Base-by-base conservation (phyloP, 2,888 invertebrate genomes). In the Molorchus minor region DNA sequence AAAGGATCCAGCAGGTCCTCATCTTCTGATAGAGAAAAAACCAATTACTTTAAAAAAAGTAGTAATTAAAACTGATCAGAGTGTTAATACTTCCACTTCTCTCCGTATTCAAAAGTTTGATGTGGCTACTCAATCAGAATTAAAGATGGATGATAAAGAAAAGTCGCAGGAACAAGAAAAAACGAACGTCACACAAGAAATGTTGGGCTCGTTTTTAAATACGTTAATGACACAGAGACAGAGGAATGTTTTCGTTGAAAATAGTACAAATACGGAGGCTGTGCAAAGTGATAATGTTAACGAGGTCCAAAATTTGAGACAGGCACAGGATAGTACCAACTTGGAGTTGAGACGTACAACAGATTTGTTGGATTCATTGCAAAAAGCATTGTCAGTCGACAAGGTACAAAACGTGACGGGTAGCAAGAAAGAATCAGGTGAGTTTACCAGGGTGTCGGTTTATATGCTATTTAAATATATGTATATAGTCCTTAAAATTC, bases 301-400 rank as follows among this genome's bases (percentile, higher is more conserved):
- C 5, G 33, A 51, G 7, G 30, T 17, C 7, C 15, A 19, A 1
- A 54, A 25, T 49, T 35, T 58, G 12, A 35, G 49, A n/a, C 17
- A 55, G 7, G 62, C 47, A 12, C 59, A 63, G 15, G 29, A 21
- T 8, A 54, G 52, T 33, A 54, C 55, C 20, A 63, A 64, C 46
- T 12, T 58, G 3, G 56, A 66, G 19, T 15, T 69, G 45, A 51
- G 56, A 35, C 71, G 64, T 59, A 75, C 74, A 4, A 66, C 80
- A 0, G 80, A 82, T 68, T 67, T 82, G 15, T 58, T 82, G 7
- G 79, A 80, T 64, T 73, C 77, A 2, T 64, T 82, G 16, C 77
- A 81, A 55, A 75, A 75, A 58, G 80, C 79, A 3, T 68, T 82
- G 30, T 60, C 67, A 3, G 35, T 68, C n/a, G 71, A 71, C 13